Evolutionary conservation across 1,140 invertebrate genomes (phyloP), one percentile per base, ranked within the genome.

Genomic region (Eumaeus atala): DNA sequence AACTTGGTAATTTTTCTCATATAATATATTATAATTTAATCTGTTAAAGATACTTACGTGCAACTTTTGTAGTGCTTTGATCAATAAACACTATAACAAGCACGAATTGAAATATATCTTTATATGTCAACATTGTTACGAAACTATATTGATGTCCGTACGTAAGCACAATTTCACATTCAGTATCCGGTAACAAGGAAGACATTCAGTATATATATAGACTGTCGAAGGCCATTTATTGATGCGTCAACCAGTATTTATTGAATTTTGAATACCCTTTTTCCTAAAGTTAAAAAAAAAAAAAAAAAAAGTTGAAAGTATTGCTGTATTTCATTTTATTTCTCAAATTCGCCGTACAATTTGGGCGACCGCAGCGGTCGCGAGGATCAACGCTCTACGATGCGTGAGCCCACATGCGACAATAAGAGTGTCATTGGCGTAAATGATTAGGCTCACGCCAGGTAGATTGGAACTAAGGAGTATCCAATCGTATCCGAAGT

Each of bases 11-110:
- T 28, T 6, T 28, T 28, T 28, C 2, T 28, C 2, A 28, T 6
- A 6, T 3, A 28, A 2, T 3, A 28, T 28, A 28, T 2, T n/a
- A n/a, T 21, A 48, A 28, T 40, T 48, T 16, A 8, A 11, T 17
- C 12, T 48, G 12, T 38, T 9, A 14, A 48, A 42, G 55, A 53
- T 58, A 76, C 73, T 70, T 54, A 76, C 70, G 73, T 49, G 67
- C 57, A 42, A 73, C 56, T 68, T 64, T 72, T 9, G 59, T 57
- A 57, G 49, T 35, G 42, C 35, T 50, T 36, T 56, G 47, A 57
- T 56, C 47, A 35, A 59, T 56, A 47, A 48, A 63, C 21, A 57
- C 21, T 28, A 6, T 28, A 28, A 28, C 66, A 33, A 33, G n/a
- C 33, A 44, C 28, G 7, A 18, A 44, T 12, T 42, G 3, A 6